Conservation (phyloP, 2,113 vertebrate genomes). For the Anarhynchus alexandrinus region DNA sequence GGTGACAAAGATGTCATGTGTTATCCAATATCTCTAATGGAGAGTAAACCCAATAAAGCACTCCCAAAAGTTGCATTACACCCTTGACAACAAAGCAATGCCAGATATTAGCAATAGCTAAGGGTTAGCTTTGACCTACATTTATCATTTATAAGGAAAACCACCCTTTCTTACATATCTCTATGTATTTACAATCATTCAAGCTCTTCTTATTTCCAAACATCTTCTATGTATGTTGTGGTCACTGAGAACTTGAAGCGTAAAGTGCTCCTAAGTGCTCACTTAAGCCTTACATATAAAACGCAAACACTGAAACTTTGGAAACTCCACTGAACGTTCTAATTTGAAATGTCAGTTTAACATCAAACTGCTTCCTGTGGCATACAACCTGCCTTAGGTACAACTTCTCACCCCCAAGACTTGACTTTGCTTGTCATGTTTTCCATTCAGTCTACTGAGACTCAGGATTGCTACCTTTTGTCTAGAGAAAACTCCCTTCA, state of each 20-base stretch:
- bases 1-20: background rate
- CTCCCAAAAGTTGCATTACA: background rate
- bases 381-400: background rate
- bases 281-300: background rate
- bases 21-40: background rate
- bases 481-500: background rate
- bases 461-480: fast-evolving
- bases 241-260: background rate
- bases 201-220: background rate
- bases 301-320: background rate
- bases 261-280: background rate
- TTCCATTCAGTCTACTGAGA: background rate
- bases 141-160: background rate
- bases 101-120: background rate
- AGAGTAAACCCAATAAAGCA: background rate
- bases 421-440: background rate
- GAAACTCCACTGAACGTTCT: background rate
- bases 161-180: background rate
- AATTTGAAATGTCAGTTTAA: background rate
- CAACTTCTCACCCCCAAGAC: background rate
- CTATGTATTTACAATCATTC: background rate
- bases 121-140: background rate
- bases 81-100: background rate
- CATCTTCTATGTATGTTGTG: background rate
- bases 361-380: background rate